Conservation (phyloP, 1,140 invertebrate species). For the Orius insidiosus region DNA sequence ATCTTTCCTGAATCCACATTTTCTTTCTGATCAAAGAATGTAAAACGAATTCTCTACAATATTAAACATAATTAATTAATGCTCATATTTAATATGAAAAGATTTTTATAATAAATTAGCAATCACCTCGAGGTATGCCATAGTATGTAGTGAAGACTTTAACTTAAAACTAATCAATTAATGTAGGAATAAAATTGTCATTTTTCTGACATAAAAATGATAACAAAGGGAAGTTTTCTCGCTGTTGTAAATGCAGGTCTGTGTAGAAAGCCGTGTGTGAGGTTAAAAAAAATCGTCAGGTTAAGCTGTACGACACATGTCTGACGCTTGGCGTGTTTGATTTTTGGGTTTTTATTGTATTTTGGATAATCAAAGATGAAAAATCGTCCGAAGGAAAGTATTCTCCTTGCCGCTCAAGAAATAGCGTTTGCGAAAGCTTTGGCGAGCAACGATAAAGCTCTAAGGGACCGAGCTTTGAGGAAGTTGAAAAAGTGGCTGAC, state of each 20-base stretch:
- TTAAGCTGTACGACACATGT: too few relatives aligned
- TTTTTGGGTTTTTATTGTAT: neutral
- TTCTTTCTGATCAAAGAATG: conserved; percentile 73
- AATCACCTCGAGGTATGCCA: conserved; percentile 13
- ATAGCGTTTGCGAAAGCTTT: conserved; percentile 50
- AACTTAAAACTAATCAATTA: neutral
- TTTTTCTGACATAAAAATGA: neutral
- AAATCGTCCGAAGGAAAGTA: neutral
- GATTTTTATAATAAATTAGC: too few relatives aligned
- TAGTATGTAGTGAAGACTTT: too few relatives aligned
- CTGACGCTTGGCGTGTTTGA: neutral
- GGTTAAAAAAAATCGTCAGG: too few relatives aligned
- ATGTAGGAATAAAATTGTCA: neutral
- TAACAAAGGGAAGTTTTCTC: too few relatives aligned
- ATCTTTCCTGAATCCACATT: conserved; percentile 57
- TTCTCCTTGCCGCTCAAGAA: conserved; percentile 34
- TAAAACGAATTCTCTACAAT: conserved; percentile 75
- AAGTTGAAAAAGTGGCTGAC: conserved; percentile 51
- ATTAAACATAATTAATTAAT: conserved; percentile 14
- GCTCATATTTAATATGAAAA: neutral
- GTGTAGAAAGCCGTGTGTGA: too few relatives aligned
- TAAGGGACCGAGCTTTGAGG: conserved; percentile 45
- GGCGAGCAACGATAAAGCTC: conserved; percentile 49
- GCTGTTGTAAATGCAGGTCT: too few relatives aligned
- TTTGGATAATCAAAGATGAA: too few relatives aligned